Evolutionary conservation across 2,888 invertebrate genomes (phyloP), one percentile per base, ranked within the genome.

Genomic region (Aspidapion aeneum): DNA sequence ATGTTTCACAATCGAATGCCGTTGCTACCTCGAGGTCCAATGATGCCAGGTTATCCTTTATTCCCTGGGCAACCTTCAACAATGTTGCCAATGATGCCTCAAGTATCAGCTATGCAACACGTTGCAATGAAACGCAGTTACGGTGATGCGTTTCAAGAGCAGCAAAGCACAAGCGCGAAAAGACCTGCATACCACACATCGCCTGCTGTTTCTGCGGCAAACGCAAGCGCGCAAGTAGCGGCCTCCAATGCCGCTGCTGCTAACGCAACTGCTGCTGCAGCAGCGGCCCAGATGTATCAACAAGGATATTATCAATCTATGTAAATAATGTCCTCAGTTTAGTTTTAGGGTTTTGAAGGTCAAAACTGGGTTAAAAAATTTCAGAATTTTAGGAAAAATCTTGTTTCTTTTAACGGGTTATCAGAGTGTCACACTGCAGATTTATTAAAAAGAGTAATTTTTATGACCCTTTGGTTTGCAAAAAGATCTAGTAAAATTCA

Each of bases 91-190:
- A 64, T 78, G 21, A 68, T 78, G 64, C 71, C 73, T 0, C 78
- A 77, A 49, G 74, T 78, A n/a, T 77, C 79, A 12, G 35, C 35
- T 12, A 68, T 78, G 65, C 70, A 73, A 0, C 78, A 77, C 50
- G 74, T 78, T 17, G 77, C 79, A 0, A 72, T 80, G 17, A 81
- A 80, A 66, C 70, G 80, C 22, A 78, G 77, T 62, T 80, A 80
- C 64, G 79, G 79, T 9, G 80, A 80, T 64, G 80, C 80, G 48
- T 80, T 81, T 63, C 70, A 66, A 21, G 72, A 76, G 54, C 78
- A 79, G 17, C 75, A 75, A 61, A 72, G 73, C 18, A 65, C 76
- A 5, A 73, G 79, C 0, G 79, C 79, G 2, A 80, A 80, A 71
- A 72, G 80, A 48, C 5, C 35, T 3, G 74, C 77, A 12, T 79